Evolutionary conservation across 2,888 invertebrate genomes (phyloP), one percentile per base, ranked within the genome.

Genomic region (Agriotes lineatus): DNA sequence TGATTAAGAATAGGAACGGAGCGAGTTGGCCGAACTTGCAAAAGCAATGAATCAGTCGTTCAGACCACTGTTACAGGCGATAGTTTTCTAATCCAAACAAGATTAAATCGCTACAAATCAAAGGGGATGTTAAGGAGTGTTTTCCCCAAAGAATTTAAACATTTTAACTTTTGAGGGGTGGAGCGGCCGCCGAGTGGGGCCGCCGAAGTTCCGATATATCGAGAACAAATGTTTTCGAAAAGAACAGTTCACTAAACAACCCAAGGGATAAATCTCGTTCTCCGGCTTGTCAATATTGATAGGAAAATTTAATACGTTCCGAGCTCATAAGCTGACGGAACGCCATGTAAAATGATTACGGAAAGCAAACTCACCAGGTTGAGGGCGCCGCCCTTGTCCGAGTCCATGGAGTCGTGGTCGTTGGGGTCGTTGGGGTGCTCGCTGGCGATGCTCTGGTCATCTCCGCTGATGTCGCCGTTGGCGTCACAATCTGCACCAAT

Each of bases 361-460:
- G 10, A 6, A 44, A 60, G 48, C 30, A 62, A 56, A 83, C 86
- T 87, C 80, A 90, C 90, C 86, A 90, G 83, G 80, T 90, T 90
- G 59, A 90, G 87, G 25, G 90, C 90, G 45, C 85, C 85, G 60
- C 81, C 84, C 75, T 86, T 87, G 71, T 90, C 89, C 33, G 90
- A 90, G 77, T 90, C 89, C 85, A 90, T 86, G 66, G 90, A 90
- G 80, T 90, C 89, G 71, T 87, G 88, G 75, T 88, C 88, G 72
- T 87, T 83, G 70, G 87, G 88, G 57, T 85, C 87, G 72, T 85
- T 85, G 12, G 85, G 83, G 69, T 86, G 86, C 72, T 88, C 89
- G 80, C 89, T 89, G 72, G 85, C 85, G 75, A 86, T 85, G 79
- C 89, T 89, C 73, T 88, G 85, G 67, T 89, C 89, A 77, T 90